Base-by-base conservation (phyloP, 2,797 vertebrate species). In the Mico argentatus region DNA sequence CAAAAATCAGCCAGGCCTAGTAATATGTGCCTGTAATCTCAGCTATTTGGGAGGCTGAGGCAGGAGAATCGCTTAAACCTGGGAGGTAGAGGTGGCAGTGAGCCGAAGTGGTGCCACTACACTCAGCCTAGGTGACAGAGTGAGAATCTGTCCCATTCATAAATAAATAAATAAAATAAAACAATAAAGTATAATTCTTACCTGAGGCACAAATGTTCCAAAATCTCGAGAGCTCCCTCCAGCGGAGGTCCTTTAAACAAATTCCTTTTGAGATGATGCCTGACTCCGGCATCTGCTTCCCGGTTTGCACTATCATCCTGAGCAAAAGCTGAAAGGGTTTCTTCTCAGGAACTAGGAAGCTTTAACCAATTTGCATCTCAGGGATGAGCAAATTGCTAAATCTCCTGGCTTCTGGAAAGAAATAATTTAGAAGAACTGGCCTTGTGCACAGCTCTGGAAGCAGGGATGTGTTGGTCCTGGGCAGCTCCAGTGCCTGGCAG, bases 161-260 rank as follows among this genome's bases (percentile, higher is more conserved):
- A 33, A 33, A 64, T 30, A 30, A 33, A 64, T 33, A 30, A 13
- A 27, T 61, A 15, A 33, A 64, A 7, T 7, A 64, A 64, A 61
- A 14, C 14, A 64, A 33, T 67, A n/a, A 17, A n/a, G 33, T 67
- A 67, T 33, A 27, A 4, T 70, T 93, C 20, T n/a, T 11, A 44
- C 9, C 44, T 52, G 48, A 70, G 12, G 7, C 44, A 27, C 12
- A 24, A 7, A 39, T 39, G 2, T 77, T 36, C 48, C 24, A 33
- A 61, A 55, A 57, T 39, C 2, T 13, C 41, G 48, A 30, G 36
- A 27, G 19, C 12, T 36, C 46, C 19, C n/a, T 57, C 44, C 2
- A 1, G 1, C 20, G 1, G 7, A 30, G 24, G 0, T 26, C 1
- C 27, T 64, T 3, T 2, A 36, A 15, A 1, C 7, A 39, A 36